A percentile compares a stretch with the other conserved stretches of the same genome.
These are phyloP conservation scores for Alosa alosa DNA, from an alignment of 2,113 vertebrate species.

Conservation along the genomic window DNA sequence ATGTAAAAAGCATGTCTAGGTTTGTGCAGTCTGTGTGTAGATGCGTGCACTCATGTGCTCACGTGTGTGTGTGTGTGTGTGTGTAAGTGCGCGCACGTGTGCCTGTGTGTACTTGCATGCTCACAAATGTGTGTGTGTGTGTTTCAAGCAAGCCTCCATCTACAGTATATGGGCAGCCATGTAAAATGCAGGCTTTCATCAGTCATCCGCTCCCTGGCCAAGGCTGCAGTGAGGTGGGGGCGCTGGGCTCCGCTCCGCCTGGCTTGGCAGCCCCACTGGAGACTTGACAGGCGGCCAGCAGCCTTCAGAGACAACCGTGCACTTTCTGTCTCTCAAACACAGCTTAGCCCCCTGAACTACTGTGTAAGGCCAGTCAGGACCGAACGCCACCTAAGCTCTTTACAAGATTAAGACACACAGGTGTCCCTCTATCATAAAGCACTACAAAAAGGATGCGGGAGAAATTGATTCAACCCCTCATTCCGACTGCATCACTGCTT, in stretches of 20 bases:
- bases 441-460: not conserved
- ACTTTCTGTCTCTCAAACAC: not conserved
- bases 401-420: not conserved
- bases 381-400: not conserved
- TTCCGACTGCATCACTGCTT: not conserved
- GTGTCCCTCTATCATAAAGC: not conserved
- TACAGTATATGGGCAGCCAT: constrained; percentile 22
- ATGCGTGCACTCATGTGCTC: not conserved
- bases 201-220: not conserved
- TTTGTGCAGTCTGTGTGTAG: not conserved
- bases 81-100: not conserved
- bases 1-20: too few species aligned
- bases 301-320: constrained; percentile 4
- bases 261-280: not conserved
- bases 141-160: not conserved
- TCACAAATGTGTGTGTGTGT: not conserved
- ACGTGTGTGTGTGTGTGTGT: not conserved
- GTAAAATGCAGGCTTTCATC: constrained; percentile 2
- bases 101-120: not conserved
- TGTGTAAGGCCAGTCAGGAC: constrained; percentile 13
- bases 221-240: constrained; percentile 1
- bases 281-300: not conserved
- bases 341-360: constrained; percentile 16
- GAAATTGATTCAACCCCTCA: not conserved
- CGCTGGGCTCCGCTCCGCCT: not conserved